Base-by-base conservation (phyloP, 2,113 vertebrate species). In the Sinocyclocheilus maitianheensis region DNA sequence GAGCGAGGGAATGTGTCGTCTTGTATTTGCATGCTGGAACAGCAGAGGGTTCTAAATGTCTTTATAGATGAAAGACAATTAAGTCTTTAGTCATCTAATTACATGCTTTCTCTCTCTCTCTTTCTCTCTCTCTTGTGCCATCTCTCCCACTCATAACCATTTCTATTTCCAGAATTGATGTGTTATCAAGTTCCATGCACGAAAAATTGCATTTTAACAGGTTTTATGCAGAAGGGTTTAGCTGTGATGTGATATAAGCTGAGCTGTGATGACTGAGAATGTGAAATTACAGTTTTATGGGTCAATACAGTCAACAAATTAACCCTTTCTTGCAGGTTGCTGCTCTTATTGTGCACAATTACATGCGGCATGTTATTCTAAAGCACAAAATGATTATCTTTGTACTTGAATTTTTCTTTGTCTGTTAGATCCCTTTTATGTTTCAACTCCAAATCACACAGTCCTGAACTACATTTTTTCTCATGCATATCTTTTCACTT, bases 1-100 rank as follows among this genome's bases (percentile, higher is more conserved):
- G 24, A 80, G 84, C 62, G 37, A 72, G 51, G n/a, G 65, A 75
- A 63, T 26, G 43, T 83, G 67, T 83, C 67, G 43, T 83, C 34
- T 83, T 74, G 65, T 83, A 83, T 83, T 74, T 83, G 81, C 67
- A 74, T 58, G 43, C 79, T 18, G 24, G 43, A 81, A 67, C 79
- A 81, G 79, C 80, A 40, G 81, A 13, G 67, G 24, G 81, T 83
- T 83, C 69, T 58, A 72, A 58, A 83, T 83, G 81, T 74, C 81
- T 43, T 82, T 34, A 82, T 37, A 83, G 69, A 83, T 60, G 81
- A 83, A 74, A 83, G 81, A 83, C 74, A 82, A 86, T 86, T 76
- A 86, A 86, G 85, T 82, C 78, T 75, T 86, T 82, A 82, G 85
- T 76, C 79, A 75, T 81, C 58, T 86, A 86, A 86, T 86, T 80